Evolutionary conservation across 2,888 invertebrate genomes (phyloP).

Genomic region (Parascotia fuliginaria): DNA sequence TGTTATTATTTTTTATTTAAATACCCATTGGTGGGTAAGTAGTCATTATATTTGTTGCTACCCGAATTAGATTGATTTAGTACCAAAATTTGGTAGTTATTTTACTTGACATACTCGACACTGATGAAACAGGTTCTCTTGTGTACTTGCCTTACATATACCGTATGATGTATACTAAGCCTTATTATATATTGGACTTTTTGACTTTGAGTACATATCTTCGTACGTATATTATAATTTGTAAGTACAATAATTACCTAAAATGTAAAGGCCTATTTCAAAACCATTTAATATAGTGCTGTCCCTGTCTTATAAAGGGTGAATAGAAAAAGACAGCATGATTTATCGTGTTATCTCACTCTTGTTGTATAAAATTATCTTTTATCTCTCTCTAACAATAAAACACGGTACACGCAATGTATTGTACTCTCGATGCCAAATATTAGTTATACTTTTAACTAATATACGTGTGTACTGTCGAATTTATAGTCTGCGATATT

Average conservation of each 20-base stretch:
- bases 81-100: no score
- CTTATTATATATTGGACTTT: conserved; percentile 3
- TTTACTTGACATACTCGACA: not conserved
- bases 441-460: conserved; percentile 69
- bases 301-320: not conserved
- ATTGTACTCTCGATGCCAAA: conserved; percentile 72
- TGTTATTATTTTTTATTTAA: no score
- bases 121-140: not conserved
- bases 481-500: conserved; percentile 23
- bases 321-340: not conserved
- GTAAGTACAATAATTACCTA: not conserved
- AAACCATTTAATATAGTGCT: not conserved
- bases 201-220: conserved; percentile 8
- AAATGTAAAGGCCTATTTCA: not conserved
- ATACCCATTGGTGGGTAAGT: no score
- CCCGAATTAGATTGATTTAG: no score
- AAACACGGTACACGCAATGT: conserved; percentile 41
- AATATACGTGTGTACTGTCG: conserved; percentile 50
- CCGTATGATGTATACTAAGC: conserved; percentile 3
- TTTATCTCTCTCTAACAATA: conserved; percentile 8
- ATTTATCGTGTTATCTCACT: not conserved
- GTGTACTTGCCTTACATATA: conserved; percentile 8
- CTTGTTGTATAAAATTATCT: not conserved
- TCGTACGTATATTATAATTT: conserved; percentile 6
- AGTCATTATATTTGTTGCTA: no score